Evolutionary conservation across 2,888 invertebrate genomes (phyloP).

Genomic region (Celastrina argiolus): DNA sequence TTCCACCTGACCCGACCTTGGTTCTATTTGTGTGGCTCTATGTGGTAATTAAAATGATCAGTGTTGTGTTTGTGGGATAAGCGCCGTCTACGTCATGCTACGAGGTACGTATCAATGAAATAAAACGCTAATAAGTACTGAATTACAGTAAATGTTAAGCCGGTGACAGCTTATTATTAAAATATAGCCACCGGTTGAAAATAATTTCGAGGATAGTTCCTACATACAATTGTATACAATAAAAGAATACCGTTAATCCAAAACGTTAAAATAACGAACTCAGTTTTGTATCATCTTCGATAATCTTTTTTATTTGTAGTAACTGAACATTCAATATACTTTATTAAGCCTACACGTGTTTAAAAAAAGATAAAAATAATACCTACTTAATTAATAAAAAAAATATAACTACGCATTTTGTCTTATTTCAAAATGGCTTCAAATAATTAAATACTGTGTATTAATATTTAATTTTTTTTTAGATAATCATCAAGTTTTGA

Average conservation of each 20-base stretch:
- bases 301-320: background rate
- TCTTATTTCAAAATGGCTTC: constrained; percentile 2
- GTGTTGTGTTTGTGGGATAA: constrained; percentile 66
- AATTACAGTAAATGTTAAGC: background rate
- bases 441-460: background rate
- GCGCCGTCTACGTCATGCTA: constrained; percentile 64
- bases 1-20: constrained; percentile 24
- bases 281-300: background rate
- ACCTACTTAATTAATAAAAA: background rate
- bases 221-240: background rate
- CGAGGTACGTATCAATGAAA: constrained; percentile 49
- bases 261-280: background rate
- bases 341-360: background rate
- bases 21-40: constrained; percentile 50
- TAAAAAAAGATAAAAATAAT: background rate
- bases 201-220: background rate
- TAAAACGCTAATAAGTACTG: background rate
- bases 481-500: too few relatives aligned
- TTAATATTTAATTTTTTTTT: too few relatives aligned
- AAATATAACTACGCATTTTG: background rate
- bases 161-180: background rate
- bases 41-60: constrained; percentile 53
- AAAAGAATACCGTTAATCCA: background rate
- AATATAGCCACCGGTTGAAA: background rate
- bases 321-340: background rate